Base-by-base conservation (phyloP, 2,113 vertebrate species). In the Hemibagrus wyckioides region DNA sequence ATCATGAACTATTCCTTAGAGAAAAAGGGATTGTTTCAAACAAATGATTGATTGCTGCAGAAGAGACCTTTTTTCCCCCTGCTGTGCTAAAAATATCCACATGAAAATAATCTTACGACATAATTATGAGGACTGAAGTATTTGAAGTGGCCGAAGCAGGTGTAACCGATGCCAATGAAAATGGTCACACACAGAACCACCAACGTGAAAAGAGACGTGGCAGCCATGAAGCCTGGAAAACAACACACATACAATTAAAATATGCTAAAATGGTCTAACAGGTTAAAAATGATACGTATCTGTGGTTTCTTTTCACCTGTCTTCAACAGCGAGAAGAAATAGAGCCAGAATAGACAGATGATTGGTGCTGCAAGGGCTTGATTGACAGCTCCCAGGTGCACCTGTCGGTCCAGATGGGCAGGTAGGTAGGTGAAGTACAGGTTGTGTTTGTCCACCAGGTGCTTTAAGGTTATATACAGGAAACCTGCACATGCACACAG, bases 341-440 rank as follows among this genome's bases (percentile, higher is more conserved):
- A 98, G 25, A 99, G 96, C 97, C 98, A 99, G 89, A 99, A 96
- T 13, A 99, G 95, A 90, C 97, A 99, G 88, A 99, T 96, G 90
- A 99, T 99, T 57, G 98, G 98, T 0, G 98, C 98, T 0, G 97
- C 95, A 80, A 98, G 88, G 6, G 97, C 97, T 94, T 99, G 97
- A 90, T 95, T 97, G 90, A 99, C 97, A 3, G 97, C 98, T 36
- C 93, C 96, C 15, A 97, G 93, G 92, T 99, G 98, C 85, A 98
- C 97, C 82, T 95, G 94, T 73, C 93, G 94, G 90, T 98, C 96
- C 52, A 99, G 94, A 86, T 96, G 96, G 63, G 97, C 94, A 0
- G 98, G 98, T 39, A 99, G 94, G 90, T 96, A 99, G 0, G 95
- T 95, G 0, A 97, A 99, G 93, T 96, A 98, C 73, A 99, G 94